These are phyloP conservation scores for Latheticus oryzae DNA, from an alignment of 2,888 invertebrate genomes.

Conservation along the genomic window DNA sequence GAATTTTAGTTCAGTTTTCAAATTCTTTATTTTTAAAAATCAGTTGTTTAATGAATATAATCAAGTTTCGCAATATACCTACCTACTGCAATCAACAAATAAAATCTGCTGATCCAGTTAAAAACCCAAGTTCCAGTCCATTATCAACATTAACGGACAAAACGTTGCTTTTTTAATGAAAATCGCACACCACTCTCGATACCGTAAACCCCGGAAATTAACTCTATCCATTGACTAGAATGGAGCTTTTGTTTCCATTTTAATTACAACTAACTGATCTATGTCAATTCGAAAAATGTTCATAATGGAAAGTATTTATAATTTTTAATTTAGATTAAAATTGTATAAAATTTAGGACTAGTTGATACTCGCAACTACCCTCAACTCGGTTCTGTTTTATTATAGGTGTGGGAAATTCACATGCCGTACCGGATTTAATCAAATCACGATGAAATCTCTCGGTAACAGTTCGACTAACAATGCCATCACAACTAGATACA, in stretches of 20 bases:
- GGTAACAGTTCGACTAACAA: conserved; percentile 29
- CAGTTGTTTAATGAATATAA: no score
- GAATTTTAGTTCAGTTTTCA: no score
- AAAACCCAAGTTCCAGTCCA: conserved; percentile 2
- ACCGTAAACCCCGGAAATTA: conserved; percentile 12
- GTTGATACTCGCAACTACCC: no score
- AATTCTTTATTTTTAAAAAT: no score
- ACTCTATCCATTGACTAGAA: conserved; percentile 5
- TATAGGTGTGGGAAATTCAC: conserved; percentile 28
- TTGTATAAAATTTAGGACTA: neutral
- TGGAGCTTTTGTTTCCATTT: neutral
- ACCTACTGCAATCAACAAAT: no score
- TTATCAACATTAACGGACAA: neutral
- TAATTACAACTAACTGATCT: conserved; percentile 18
- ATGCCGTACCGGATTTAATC: conserved; percentile 29
- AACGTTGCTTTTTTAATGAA: no score
- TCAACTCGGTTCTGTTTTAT: conserved; percentile 3
- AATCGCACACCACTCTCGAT: no score
- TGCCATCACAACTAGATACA: conserved; percentile 23
- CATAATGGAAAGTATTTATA: no score
- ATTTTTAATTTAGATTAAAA: no score
- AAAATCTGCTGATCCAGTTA: no score
- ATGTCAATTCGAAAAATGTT: conserved; percentile 29
- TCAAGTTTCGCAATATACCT: no score
- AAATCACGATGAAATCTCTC: conserved; percentile 26